Percentiles rank a stretch among this genome's conserved stretches.
Evolutionary conservation across 1,140 invertebrate genomes (phyloP).

Genomic region (Aethina tumida): DNA sequence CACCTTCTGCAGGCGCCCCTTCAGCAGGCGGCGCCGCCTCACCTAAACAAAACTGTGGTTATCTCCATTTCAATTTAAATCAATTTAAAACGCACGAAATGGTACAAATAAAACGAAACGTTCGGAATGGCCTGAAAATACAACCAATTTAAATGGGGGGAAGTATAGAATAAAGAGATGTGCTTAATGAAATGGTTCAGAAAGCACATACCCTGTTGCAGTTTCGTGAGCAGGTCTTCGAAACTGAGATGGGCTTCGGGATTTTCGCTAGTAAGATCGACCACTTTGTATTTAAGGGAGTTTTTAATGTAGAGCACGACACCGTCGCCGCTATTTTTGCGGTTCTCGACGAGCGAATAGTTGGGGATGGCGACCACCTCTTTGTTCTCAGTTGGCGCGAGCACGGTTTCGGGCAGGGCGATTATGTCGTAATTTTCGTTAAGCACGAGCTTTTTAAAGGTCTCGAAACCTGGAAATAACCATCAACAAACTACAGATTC

Average conservation of each 20-base stretch:
- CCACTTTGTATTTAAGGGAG: constrained; percentile 27
- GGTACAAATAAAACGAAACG: no score
- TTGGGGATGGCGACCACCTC: constrained; percentile 23
- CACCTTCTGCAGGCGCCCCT: no score
- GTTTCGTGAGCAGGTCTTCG: constrained; percentile 18
- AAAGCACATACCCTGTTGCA: no score
- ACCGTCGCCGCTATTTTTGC: constrained; percentile 24
- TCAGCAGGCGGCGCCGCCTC: constrained; percentile 2
- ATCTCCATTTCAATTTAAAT: no score
- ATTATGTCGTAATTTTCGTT: constrained; percentile 26
- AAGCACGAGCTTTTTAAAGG: constrained; percentile 25
- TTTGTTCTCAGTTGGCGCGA: constrained; percentile 23
- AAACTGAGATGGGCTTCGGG: constrained; percentile 16
- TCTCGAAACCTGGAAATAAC: constrained; percentile 27
- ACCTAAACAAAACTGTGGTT: no score
- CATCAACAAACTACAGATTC: constrained; percentile 30
- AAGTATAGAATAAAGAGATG: no score
- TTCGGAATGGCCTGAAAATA: no score
- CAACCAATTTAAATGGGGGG: no score
- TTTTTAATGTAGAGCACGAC: constrained; percentile 27
- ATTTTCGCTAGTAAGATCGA: constrained; percentile 21
- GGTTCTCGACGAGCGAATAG: constrained; percentile 25
- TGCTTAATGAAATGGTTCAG: no score
- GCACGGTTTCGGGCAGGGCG: constrained; percentile 22
- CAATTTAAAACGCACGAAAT: no score